These are phyloP conservation scores for Micrastur ruficollis DNA, from an alignment of 2,797 vertebrate species.

Conservation along the genomic window DNA sequence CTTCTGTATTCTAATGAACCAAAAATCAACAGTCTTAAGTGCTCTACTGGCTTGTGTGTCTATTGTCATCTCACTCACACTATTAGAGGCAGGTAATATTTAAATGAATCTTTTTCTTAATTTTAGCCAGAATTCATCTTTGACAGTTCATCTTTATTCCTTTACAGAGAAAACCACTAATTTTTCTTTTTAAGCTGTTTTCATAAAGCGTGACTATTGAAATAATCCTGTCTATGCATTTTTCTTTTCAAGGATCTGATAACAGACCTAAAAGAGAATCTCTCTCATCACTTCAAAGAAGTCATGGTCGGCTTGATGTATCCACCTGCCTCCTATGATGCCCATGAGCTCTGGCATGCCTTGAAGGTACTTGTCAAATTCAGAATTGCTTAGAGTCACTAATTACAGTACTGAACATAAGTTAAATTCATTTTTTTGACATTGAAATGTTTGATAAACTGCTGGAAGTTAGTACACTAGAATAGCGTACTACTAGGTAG, in stretches of 20 bases:
- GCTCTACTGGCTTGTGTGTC: neutral
- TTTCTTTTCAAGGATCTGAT: slow-evolving; percentile 70
- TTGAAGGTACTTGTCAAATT: slow-evolving; percentile 74
- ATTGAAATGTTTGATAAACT: neutral
- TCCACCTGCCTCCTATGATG: slow-evolving; percentile 73
- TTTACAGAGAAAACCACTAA: neutral
- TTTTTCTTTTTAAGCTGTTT: neutral
- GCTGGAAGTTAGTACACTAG: neutral
- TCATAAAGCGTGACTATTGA: neutral
- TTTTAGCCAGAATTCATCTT: neutral
- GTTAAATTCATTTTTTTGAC: neutral
- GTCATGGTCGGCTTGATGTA: slow-evolving; percentile 82
- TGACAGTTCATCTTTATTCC: neutral
- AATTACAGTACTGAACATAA: neutral
- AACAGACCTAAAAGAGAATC: slow-evolving; percentile 73
- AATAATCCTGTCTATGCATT: neutral
- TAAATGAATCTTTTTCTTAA: neutral
- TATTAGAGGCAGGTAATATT: neutral
- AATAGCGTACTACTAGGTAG: neutral
- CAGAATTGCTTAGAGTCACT: neutral
- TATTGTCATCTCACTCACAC: neutral
- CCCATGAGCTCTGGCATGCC: slow-evolving; percentile 80
- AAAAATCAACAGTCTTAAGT: neutral
- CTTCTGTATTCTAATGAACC: neutral
- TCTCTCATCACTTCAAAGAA: slow-evolving; percentile 80